phyloP scores from a whole-genome alignment of 2,797 vertebrate genomes.

The Lates japonicus region DNA sequence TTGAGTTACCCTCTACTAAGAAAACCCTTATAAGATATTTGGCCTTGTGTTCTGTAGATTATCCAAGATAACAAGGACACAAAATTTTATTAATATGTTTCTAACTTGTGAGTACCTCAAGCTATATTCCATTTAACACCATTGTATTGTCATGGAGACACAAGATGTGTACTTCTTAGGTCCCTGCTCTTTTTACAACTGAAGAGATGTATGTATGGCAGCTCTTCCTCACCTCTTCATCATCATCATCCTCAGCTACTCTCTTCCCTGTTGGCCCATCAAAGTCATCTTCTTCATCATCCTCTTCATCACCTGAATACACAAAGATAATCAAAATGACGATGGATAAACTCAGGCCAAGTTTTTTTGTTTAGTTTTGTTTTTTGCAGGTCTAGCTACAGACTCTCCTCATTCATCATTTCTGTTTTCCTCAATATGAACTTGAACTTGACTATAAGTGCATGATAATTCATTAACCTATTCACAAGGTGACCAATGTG shows the following conservation, averaged over 20 bases:
- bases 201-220: background rate
- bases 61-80: too few species aligned
- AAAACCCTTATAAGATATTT: too few species aligned
- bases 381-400: too few species aligned
- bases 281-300: slow-evolving; percentile 91
- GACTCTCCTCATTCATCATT: background rate
- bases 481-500: too few species aligned
- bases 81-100: too few species aligned
- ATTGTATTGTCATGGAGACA: background rate
- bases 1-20: too few species aligned
- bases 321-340: slow-evolving; percentile 13
- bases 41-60: too few species aligned
- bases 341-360: background rate
- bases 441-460: too few species aligned
- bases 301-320: slow-evolving; percentile 81
- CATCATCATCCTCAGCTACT: slow-evolving; percentile 92
- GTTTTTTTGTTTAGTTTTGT: too few species aligned
- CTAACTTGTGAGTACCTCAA: background rate
- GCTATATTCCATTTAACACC: background rate
- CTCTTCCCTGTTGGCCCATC: slow-evolving; percentile 90
- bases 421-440: too few species aligned
- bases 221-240: slow-evolving; percentile 71
- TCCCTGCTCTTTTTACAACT: background rate
- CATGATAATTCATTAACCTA: too few species aligned
- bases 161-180: background rate